Evolutionary conservation across 2,797 vertebrate species (phyloP).

Genomic region (Ceyx erithaca): DNA sequence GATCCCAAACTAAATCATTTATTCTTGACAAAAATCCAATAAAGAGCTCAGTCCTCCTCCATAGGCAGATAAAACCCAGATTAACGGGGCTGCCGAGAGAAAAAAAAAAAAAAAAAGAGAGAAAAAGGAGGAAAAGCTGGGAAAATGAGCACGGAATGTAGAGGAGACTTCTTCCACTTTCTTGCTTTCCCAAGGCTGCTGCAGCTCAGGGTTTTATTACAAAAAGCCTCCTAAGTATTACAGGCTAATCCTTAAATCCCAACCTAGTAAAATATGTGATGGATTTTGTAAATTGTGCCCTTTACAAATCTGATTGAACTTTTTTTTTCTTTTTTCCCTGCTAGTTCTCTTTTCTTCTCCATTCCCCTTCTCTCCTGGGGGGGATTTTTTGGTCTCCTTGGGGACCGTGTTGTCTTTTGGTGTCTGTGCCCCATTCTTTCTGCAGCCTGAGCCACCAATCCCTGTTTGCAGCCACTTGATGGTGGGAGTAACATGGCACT

Average conservation of each 20-base stretch:
- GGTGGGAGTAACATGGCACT: not conserved
- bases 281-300: conserved; percentile 89
- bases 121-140: conserved; percentile 52
- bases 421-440: not conserved
- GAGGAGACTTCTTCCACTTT: conserved; percentile 74
- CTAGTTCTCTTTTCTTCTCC: conserved; percentile 33
- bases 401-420: not conserved
- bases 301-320: conserved; percentile 89
- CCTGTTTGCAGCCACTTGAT: rapidly evolving
- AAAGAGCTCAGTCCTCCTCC: conserved; percentile 83
- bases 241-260: conserved; percentile 87
- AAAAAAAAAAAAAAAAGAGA: conserved; percentile 16
- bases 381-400: not conserved
- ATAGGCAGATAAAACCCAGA: conserved; percentile 83
- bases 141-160: conserved; percentile 70
- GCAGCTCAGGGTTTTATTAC: conserved; percentile 81
- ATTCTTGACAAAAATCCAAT: conserved; percentile 85
- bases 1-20: conserved; percentile 80
- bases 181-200: conserved; percentile 77
- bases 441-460: rapidly evolving
- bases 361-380: not conserved
- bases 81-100: conserved; percentile 76
- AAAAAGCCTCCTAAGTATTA: conserved; percentile 86
- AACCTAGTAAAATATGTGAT: conserved; percentile 83
- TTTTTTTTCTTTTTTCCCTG: not conserved